Evolutionary conservation across 2,888 invertebrate species (phyloP).

Genomic region (Sturmia bella): DNA sequence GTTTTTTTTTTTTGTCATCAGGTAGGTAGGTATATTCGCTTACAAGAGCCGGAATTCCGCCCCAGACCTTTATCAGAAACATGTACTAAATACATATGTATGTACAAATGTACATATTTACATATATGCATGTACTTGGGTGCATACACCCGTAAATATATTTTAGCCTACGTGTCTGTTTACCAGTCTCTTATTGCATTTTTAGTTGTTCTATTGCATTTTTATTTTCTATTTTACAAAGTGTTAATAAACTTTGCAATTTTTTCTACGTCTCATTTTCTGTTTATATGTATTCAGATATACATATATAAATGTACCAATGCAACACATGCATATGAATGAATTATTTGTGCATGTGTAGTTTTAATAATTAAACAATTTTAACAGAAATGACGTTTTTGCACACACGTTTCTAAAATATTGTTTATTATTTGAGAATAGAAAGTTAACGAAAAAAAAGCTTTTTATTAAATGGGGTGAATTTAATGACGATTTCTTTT

Average conservation of each 20-base stretch:
- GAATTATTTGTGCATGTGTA: background rate
- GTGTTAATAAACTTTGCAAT: conserved; percentile 58
- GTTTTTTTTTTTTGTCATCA: no score
- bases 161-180: conserved; percentile 30
- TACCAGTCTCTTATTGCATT: background rate
- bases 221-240: conserved; percentile 26
- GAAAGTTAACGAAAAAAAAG: no score
- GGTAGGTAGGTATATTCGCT: no score
- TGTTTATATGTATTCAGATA: background rate
- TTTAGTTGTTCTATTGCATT: conserved; percentile 9
- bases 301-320: background rate
- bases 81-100: background rate
- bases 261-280: conserved; percentile 1
- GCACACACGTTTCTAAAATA: no score
- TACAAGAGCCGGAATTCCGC: no score
- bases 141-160: background rate
- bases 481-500: no score
- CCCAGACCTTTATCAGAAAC: background rate
- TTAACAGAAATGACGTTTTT: no score
- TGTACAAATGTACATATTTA: background rate
- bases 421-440: no score
- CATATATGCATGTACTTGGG: background rate
- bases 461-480: no score
- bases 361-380: background rate
- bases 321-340: background rate